Evolutionary conservation across 2,888 invertebrate genomes (phyloP).

Genomic region (Venusia cambrica): DNA sequence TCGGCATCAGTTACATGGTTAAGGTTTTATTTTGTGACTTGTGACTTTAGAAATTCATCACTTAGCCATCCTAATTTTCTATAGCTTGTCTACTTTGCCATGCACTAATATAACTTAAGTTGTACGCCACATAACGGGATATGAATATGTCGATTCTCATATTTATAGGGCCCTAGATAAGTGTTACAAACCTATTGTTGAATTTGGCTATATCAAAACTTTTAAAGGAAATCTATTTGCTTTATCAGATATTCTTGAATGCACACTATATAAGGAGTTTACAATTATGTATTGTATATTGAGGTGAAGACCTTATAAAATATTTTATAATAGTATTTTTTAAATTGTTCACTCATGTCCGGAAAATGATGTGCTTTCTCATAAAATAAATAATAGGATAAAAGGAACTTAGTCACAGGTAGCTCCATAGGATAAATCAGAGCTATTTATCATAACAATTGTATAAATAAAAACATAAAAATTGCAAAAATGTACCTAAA

Average conservation of each 20-base stretch:
- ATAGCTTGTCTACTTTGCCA: conserved; percentile 47
- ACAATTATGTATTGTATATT: conserved; percentile 32
- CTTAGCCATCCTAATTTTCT: conserved; percentile 42
- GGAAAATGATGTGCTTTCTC: conserved; percentile 60
- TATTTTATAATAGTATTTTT: conserved; percentile 64
- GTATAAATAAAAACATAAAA: conserved; percentile 74
- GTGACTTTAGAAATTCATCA: conserved; percentile 63
- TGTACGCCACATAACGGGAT: conserved; percentile 49
- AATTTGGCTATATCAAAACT: conserved; percentile 45
- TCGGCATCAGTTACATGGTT: conserved; percentile 37
- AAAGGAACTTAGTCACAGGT: conserved; percentile 65
- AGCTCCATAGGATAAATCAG: conserved; percentile 58
- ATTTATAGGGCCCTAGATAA: conserved; percentile 47
- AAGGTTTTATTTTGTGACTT: conserved; percentile 47
- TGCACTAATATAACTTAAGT: conserved; percentile 36
- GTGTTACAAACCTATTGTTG: conserved; percentile 54
- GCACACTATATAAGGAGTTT: conserved; percentile 44
- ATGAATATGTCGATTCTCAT: conserved; percentile 41
- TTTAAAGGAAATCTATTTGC: conserved; percentile 43
- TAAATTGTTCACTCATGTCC: conserved; percentile 62
- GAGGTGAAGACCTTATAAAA: conserved; percentile 50
- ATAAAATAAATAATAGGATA: conserved; percentile 53
- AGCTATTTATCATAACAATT: conserved; percentile 62
- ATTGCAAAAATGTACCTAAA: conserved; percentile 71
- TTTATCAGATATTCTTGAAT: conserved; percentile 53